Evolutionary conservation across 2,113 vertebrate genomes (phyloP), one percentile per base, ranked within the genome.

Genomic region (Anolis carolinensis): DNA sequence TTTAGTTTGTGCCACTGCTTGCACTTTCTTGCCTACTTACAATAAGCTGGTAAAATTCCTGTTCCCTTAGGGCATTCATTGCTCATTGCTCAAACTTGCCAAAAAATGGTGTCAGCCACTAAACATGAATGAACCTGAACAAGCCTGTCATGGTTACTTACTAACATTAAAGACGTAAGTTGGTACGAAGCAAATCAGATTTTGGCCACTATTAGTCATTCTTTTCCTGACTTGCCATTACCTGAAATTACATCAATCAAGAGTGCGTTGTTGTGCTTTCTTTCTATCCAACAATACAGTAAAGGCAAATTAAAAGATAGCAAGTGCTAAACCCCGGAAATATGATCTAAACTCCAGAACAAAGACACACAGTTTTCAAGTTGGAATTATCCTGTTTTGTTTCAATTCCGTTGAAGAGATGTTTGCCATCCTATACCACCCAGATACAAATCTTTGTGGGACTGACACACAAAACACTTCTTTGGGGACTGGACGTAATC

Each of bases 41-140:
- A 14, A 81, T 70, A 65, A 55, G 50, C n/a, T 82, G 50, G 48
- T 59, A 20, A 59, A 25, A 76, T 76, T 84, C 73, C 62, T 50
- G 6, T 67, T 84, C 72, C 73, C 62, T 65, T 3, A 30, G 73
- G 59, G 72, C 16, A 67, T 59, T 25, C 13, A 18, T 50, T 18
- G 59, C 59, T 84, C 59, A 25, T 65, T 50, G 62, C 62, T 84
- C 32, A 67, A 84, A 50, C 59, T 21, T 67, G 59, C 73, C 82
- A 76, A 50, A n/a, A 65, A 76, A 67, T 67, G 27, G 39, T 50
- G 18, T 84, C 27, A 65, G 59, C 27, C 30, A 65, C 55, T 20
- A 16, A 82, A 76, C 18, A 34, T 48, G 82, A 84, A 25, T 62
- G 34, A 63, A 83, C 70, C 20, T 83, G 32, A 72, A 7, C 34